Evolutionary conservation across 2,113 vertebrate genomes (phyloP).

Genomic region (Gallinago paraguaiae): DNA sequence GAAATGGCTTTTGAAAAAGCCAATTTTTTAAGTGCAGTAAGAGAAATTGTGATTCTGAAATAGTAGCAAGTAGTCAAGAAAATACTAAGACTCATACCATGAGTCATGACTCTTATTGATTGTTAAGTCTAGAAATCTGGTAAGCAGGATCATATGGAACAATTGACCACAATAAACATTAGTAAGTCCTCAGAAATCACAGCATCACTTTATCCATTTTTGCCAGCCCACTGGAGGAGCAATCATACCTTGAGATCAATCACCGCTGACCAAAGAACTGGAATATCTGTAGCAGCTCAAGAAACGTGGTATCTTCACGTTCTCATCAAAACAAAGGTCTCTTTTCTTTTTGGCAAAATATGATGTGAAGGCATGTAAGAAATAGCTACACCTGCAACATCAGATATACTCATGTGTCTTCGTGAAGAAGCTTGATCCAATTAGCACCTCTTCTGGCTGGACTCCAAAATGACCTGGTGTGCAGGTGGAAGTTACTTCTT

Average conservation of each 20-base stretch:
- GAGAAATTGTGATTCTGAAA: background rate
- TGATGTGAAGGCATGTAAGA: background rate
- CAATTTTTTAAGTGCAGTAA: background rate
- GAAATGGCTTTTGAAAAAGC: background rate
- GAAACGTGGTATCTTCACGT: fast-evolving
- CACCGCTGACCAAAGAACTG: background rate
- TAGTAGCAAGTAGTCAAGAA: background rate
- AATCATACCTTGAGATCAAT: background rate
- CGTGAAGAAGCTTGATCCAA: background rate
- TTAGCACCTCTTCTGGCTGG: fast-evolving
- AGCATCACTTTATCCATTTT: background rate
- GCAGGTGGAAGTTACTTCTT: background rate
- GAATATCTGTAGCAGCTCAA: background rate
- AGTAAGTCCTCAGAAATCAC: background rate
- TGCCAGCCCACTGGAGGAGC: background rate
- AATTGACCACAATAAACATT: background rate
- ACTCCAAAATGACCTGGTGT: no score
- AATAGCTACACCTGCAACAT: background rate
- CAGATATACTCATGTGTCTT: fast-evolving
- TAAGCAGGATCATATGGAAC: background rate
- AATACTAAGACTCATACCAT: background rate
- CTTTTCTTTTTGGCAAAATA: background rate
- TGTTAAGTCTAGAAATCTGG: background rate
- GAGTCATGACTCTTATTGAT: background rate
- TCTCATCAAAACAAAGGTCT: background rate